Conservation (phyloP, 1,140 invertebrate genomes). For the Meteorus sp. region DNA sequence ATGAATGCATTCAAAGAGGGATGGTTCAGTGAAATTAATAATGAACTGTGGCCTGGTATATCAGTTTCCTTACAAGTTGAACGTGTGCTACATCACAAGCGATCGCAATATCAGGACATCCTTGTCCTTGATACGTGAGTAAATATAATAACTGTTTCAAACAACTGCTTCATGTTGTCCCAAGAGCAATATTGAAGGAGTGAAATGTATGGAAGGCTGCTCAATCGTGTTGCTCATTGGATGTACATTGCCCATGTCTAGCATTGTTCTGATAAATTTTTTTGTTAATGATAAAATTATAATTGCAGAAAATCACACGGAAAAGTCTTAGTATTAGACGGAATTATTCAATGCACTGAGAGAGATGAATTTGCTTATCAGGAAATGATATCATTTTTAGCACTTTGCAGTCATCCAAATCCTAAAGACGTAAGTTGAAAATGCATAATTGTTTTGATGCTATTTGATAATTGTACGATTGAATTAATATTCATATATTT, state of each 20-base stretch:
- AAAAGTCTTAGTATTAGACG: slow-evolving; percentile 87
- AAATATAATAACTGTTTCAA: neutral
- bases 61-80: slow-evolving; percentile 87
- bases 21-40: slow-evolving; percentile 92
- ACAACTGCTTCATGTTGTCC: too few relatives aligned
- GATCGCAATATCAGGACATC: slow-evolving; percentile 89
- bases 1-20: slow-evolving; percentile 74
- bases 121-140: slow-evolving; percentile 86
- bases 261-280: too few relatives aligned
- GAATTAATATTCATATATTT: slow-evolving; percentile 8
- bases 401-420: slow-evolving; percentile 87
- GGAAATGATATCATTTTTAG: slow-evolving; percentile 97
- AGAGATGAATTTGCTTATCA: slow-evolving; percentile 97
- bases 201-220: too few relatives aligned
- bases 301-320: slow-evolving; percentile 80
- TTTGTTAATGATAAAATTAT: slow-evolving; percentile 5
- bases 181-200: too few relatives aligned
- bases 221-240: slow-evolving; percentile 1
- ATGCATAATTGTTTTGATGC: too few relatives aligned
- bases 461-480: too few relatives aligned
- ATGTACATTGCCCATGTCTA: too few relatives aligned
- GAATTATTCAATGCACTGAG: slow-evolving; percentile 96
- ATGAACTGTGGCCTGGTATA: slow-evolving; percentile 89
- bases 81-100: slow-evolving; percentile 78
- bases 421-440: slow-evolving; percentile 77